Percentiles rank a stretch among this genome's conserved stretches.
phyloP scores from a whole-genome alignment of 2,888 invertebrate genomes.

The Rhagonycha lutea region DNA sequence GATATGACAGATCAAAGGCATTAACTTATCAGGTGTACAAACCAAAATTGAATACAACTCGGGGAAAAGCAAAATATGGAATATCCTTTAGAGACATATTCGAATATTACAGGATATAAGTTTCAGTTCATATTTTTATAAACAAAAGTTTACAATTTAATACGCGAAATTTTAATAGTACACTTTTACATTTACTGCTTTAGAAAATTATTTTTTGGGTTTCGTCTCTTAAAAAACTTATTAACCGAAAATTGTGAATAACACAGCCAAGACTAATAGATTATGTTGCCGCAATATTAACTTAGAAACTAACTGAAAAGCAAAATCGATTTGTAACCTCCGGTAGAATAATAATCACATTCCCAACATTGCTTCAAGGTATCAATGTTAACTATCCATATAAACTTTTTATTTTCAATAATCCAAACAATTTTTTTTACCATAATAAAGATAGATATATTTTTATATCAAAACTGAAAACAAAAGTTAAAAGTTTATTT shows the following conservation, averaged over 20 bases:
- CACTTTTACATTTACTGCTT: not conserved
- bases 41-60: not conserved
- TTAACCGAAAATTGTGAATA: not conserved
- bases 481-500: not conserved
- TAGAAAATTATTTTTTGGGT: not conserved
- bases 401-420: not conserved
- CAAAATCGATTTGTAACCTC: not conserved
- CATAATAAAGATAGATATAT: not conserved
- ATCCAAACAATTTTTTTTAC: not conserved
- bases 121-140: not conserved
- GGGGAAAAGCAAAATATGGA: not conserved
- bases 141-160: not conserved
- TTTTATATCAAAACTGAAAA: not conserved
- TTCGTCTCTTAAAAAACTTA: not conserved
- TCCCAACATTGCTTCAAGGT: not conserved
- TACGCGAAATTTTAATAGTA: not conserved
- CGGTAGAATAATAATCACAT: not conserved
- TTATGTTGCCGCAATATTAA: not conserved
- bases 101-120: not conserved
- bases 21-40: not conserved
- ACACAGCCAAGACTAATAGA: not conserved
- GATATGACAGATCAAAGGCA: not conserved
- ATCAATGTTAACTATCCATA: not conserved
- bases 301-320: not conserved
- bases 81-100: not conserved